Base-by-base conservation (phyloP, 1,140 invertebrate genomes). In the Zaprionus ghesquierei region DNA sequence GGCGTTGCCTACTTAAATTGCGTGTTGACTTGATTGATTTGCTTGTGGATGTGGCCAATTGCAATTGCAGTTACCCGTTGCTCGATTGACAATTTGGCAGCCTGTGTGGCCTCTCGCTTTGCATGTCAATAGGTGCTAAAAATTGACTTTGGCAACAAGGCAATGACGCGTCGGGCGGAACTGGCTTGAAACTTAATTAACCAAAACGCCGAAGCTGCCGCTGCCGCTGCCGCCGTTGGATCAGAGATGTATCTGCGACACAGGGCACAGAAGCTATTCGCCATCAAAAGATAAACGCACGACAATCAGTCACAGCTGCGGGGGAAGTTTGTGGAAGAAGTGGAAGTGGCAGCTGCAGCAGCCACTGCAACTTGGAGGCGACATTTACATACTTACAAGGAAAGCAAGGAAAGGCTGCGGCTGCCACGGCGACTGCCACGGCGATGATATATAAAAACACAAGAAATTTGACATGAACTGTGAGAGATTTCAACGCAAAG, bases 381-480 rank as follows among this genome's bases (percentile, higher is more conserved):
- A 74, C 77, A 89, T 89, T 89, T 89, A 89, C 84, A 89, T 89
- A 89, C 84, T 89, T 89, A 89, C 85, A 89, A 89, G 84, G 84
- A 89, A 89, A 89, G 79, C 82, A 69, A 65, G 69, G 77, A 84
- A 84, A 71, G 73, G 73, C 66, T 70, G 35, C 35, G n/a, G n/a
- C 25, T 38, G 72, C 65, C 73, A 68, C 20, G 63, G 76, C 76
- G 77, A 79, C 25, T 38, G 72, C 65, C 73, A 68, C 20, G 63
- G 76, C 76, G 77, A 79, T 89, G 84, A 89, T 89, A 84, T 89
- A 89, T 89, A 89, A 89, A 89, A 89, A 89, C 85, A 89, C 84
- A 89, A 89, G 85, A 89, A 89, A 89, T 89, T 89, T 89, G 84
- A 89, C 84, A 89, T 89, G 84, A 89, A 89, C 85, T 89, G 84